Conservation (phyloP, 2,797 vertebrate genomes). For the Sandelia bainsii region DNA sequence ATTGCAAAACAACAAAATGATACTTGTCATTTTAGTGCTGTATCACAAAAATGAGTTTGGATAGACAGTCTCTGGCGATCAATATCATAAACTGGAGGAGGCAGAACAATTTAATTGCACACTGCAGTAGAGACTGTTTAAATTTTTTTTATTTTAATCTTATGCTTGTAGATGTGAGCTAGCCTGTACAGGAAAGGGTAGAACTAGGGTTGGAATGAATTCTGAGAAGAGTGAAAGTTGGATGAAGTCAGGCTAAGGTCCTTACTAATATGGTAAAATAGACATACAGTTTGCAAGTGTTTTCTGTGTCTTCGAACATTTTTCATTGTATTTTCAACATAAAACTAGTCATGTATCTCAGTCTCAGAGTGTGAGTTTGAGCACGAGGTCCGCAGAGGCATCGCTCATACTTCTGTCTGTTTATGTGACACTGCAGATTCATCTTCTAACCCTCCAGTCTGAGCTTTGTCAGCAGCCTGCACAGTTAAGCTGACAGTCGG, state of each 20-base stretch:
- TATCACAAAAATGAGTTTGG: neutral
- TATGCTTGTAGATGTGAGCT: neutral
- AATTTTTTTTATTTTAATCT: too few species aligned
- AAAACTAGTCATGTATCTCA: conserved; percentile 13
- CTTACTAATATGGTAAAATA: neutral
- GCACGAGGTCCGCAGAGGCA: conserved; percentile 22
- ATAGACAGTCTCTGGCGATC: neutral
- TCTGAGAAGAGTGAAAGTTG: neutral
- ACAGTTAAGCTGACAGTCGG: conserved; percentile 47
- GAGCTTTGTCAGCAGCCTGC: conserved; percentile 52
- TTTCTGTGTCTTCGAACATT: neutral
- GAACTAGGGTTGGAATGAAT: neutral
- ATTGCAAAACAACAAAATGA: conserved; percentile 1
- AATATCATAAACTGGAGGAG: neutral
- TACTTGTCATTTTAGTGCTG: neutral
- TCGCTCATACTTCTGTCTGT: conserved; percentile 36
- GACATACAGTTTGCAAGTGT: neutral
- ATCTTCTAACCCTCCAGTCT: conserved; percentile 53
- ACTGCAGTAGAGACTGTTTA: neutral
- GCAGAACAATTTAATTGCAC: neutral
- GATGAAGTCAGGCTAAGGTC: neutral
- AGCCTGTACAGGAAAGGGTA: neutral
- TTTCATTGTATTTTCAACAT: conserved; percentile 1
- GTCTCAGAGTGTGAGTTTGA: conserved; percentile 10
- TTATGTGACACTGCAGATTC: conserved; percentile 54